A percentile compares a stretch with the other conserved stretches of the same genome.
Evolutionary conservation across 2,797 vertebrate genomes (phyloP).

Genomic region (Dipus sagitta): DNA sequence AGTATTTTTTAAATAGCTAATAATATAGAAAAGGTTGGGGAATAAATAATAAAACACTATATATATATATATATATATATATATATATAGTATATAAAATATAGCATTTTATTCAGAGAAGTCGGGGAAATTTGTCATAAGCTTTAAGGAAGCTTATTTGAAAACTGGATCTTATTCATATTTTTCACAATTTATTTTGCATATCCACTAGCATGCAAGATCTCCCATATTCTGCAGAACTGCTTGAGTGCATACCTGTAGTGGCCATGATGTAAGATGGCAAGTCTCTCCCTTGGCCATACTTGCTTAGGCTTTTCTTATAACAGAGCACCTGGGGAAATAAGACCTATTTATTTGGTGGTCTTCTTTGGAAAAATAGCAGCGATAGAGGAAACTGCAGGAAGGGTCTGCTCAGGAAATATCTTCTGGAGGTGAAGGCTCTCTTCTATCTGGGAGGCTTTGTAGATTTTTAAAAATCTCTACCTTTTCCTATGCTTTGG

Average conservation of each 20-base stretch:
- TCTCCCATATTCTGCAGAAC: background rate
- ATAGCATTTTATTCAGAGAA: background rate
- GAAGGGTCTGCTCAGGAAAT: background rate
- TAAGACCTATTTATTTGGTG: background rate
- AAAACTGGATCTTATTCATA: constrained; percentile 34
- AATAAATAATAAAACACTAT: background rate
- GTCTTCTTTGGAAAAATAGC: background rate
- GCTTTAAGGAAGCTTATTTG: constrained; percentile 22
- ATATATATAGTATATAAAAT: background rate
- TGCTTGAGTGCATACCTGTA: background rate
- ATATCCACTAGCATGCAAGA: background rate
- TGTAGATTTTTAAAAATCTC: background rate
- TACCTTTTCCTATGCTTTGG: background rate
- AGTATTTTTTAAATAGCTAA: background rate
- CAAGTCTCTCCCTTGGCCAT: background rate
- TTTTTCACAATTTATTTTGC: constrained; percentile 2
- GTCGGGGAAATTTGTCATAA: background rate
- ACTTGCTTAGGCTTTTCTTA: background rate
- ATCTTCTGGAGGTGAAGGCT: background rate
- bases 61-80: too few relatives aligned
- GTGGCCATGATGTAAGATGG: background rate
- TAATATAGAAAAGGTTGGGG: background rate
- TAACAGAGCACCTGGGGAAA: background rate
- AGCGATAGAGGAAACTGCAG: background rate
- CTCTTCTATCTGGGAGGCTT: background rate